These are phyloP conservation scores for Ornithoptera priamus DNA, from an alignment of 2,888 invertebrate genomes.

Conservation along the genomic window DNA sequence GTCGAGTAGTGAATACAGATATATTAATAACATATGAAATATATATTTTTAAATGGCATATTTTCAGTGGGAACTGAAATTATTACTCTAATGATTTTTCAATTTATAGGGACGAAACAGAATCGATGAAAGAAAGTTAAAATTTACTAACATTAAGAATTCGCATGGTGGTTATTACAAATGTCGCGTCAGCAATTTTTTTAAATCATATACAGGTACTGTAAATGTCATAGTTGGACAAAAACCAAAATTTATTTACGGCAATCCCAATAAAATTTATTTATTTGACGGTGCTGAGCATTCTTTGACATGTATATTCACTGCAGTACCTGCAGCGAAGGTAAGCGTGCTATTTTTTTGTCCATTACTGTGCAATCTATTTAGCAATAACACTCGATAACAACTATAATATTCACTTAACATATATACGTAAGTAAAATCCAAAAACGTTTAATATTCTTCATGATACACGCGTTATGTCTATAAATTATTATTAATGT, in stretches of 20 bases:
- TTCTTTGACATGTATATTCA: not conserved
- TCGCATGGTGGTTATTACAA: not conserved
- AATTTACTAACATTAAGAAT: not conserved
- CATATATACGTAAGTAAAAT: too few species aligned
- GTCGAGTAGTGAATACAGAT: too few species aligned
- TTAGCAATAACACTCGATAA: not conserved
- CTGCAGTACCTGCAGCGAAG: not conserved
- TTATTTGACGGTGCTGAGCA: not conserved
- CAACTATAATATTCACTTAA: not conserved
- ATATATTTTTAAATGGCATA: too few species aligned
- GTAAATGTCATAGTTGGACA: not conserved
- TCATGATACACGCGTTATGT: not conserved
- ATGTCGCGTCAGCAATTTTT: slow-evolving; percentile 20
- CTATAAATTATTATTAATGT: not conserved
- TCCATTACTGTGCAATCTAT: not conserved
- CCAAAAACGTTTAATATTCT: too few species aligned
- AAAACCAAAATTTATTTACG: slow-evolving; percentile 7
- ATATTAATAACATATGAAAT: too few species aligned
- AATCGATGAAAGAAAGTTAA: slow-evolving; percentile 1
- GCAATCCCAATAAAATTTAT: not conserved
- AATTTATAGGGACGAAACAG: slow-evolving; percentile 1
- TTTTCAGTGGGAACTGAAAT: too few species aligned
- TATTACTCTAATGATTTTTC: too few species aligned
- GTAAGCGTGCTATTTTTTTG: not conserved
- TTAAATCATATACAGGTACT: not conserved